Evolutionary conservation across 2,113 vertebrate genomes (phyloP).

Genomic region (Anser cygnoides): DNA sequence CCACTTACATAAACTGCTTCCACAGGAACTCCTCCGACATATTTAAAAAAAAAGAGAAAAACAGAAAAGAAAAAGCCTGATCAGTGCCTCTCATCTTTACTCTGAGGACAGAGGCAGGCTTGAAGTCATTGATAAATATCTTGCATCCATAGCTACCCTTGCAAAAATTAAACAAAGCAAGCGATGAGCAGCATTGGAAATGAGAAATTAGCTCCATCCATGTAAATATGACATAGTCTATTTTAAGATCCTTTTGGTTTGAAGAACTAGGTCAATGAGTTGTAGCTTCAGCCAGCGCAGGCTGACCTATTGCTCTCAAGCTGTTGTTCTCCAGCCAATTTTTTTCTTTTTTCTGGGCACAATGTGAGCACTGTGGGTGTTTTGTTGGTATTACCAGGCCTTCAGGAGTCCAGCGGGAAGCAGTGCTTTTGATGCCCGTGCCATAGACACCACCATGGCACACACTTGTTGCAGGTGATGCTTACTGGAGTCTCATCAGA

Average conservation of each 20-base stretch:
- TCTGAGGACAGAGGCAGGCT: constrained; percentile 31
- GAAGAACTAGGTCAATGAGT: neutral
- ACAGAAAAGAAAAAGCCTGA: neutral
- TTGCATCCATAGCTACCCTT: neutral
- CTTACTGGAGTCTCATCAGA: neutral
- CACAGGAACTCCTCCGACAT: constrained; percentile 30
- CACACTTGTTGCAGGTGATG: fast-evolving
- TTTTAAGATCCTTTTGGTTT: neutral
- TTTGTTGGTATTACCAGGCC: neutral
- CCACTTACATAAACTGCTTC: constrained; percentile 62
- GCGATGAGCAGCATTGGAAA: neutral
- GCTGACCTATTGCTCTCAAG: neutral
- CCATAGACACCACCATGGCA: fast-evolving
- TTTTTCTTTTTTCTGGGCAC: neutral
- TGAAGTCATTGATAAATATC: constrained; percentile 12
- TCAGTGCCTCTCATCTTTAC: constrained; percentile 38
- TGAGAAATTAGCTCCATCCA: neutral
- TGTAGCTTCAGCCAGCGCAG: neutral
- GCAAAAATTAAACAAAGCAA: constrained; percentile 41
- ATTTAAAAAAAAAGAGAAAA: neutral
- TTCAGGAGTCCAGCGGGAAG: neutral
- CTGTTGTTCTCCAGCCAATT: neutral
- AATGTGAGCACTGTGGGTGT: neutral
- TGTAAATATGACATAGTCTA: neutral
- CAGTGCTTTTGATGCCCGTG: neutral